phyloP scores from a whole-genome alignment of 2,113 vertebrate species.

The Vimba vimba region DNA sequence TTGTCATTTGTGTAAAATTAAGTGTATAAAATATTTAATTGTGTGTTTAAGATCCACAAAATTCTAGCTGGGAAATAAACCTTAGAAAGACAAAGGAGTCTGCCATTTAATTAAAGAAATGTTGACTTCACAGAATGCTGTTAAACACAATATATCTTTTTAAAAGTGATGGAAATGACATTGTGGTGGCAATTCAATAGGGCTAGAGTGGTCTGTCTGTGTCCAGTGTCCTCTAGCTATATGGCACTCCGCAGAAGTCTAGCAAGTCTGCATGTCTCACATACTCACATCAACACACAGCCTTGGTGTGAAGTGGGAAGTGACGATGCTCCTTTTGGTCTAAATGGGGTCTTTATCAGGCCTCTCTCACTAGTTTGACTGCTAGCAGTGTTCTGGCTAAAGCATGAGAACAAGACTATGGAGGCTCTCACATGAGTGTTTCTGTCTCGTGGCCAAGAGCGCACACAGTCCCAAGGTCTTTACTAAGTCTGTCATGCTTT shows the following conservation, averaged over 20 bases:
- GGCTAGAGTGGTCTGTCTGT: neutral
- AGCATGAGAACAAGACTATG: neutral
- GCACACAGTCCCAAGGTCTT: neutral
- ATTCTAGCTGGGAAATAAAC: too few species aligned
- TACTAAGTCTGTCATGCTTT: neutral
- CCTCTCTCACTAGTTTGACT: conserved; percentile 21
- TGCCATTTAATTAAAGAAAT: too few species aligned
- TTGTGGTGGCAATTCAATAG: neutral
- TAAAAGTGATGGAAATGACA: neutral
- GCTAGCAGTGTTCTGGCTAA: conserved; percentile 26
- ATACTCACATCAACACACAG: conserved; percentile 32
- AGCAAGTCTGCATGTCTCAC: conserved; percentile 37
- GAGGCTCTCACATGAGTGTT: conserved; percentile 3
- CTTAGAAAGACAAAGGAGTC: too few species aligned
- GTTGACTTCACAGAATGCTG: neutral
- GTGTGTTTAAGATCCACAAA: too few species aligned
- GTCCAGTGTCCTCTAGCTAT: conserved; percentile 33
- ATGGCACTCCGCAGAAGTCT: conserved; percentile 7
- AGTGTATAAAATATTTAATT: too few species aligned
- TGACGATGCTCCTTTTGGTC: conserved; percentile 28
- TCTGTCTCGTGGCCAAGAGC: conserved; percentile 4
- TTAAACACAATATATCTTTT: neutral
- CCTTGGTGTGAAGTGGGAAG: conserved; percentile 21
- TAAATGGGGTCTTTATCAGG: conserved; percentile 42
- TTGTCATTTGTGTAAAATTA: neutral